Conservation (phyloP, 2,888 invertebrate species). For the Orchesellides sinensis region DNA sequence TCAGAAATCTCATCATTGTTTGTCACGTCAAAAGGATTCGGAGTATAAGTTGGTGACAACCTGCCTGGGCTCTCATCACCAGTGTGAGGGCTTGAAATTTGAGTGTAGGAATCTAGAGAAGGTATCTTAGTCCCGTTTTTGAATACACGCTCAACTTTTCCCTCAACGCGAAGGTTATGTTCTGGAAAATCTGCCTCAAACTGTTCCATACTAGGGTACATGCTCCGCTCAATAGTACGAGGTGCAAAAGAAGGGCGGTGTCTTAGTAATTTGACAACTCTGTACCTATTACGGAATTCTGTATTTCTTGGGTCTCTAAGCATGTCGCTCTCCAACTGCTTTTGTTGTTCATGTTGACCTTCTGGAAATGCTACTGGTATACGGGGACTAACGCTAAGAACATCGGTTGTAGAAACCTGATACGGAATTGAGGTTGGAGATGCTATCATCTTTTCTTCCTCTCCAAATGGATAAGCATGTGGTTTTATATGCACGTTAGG, state of each 20-base stretch:
- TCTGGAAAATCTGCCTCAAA: conserved; percentile 61
- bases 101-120: not conserved
- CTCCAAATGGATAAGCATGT: conserved; percentile 10
- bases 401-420: conserved; percentile 46
- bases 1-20: not conserved
- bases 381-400: conserved; percentile 51
- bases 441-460: not conserved
- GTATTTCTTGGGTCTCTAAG: conserved; percentile 42
- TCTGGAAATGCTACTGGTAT: conserved; percentile 17
- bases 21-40: not conserved
- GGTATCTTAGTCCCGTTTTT: conserved; percentile 35
- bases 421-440: conserved; percentile 43
- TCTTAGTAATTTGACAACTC: conserved; percentile 46
- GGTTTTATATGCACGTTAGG: conserved; percentile 40
- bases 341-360: not conserved
- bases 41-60: not conserved
- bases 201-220: conserved; percentile 49
- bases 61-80: not conserved
- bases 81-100: not conserved
- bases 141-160: conserved; percentile 49
- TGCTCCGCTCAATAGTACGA: conserved; percentile 3
- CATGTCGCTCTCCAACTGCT: not conserved
- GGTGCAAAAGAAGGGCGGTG: conserved; percentile 32
- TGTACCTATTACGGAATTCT: conserved; percentile 38
- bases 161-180: conserved; percentile 46